These are phyloP conservation scores for Nowickia ferox DNA, from an alignment of 2,888 invertebrate genomes.

Conservation along the genomic window DNA sequence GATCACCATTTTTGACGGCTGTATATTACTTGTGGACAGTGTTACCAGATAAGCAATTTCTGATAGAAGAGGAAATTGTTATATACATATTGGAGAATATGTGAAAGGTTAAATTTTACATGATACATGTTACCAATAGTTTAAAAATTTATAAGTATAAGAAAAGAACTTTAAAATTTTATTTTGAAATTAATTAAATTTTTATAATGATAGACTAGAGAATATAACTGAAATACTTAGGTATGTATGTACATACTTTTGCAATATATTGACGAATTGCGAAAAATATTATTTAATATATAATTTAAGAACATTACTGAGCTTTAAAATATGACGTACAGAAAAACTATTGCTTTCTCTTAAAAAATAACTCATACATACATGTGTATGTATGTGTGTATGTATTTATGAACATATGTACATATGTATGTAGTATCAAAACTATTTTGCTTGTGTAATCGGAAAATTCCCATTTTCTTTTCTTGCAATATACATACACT, in stretches of 20 bases:
- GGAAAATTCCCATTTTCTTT: background rate
- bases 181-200: too few relatives aligned
- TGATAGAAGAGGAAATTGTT: background rate
- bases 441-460: background rate
- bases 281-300: too few relatives aligned
- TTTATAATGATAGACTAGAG: too few relatives aligned
- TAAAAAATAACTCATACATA: background rate
- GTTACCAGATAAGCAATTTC: slow-evolving; percentile 42
- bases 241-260: too few relatives aligned
- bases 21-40: slow-evolving; percentile 38
- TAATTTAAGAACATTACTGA: too few relatives aligned
- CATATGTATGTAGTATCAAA: background rate
- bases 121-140: background rate
- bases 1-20: slow-evolving; percentile 72
- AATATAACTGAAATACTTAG: too few relatives aligned
- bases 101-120: background rate
- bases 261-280: too few relatives aligned
- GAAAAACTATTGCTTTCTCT: too few relatives aligned
- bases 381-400: background rate
- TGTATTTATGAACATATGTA: background rate
- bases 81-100: background rate
- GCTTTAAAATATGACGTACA: too few relatives aligned
- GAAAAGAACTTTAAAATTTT: background rate
- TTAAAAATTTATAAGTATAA: background rate
- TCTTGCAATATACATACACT: background rate